Evolutionary conservation across 1,140 invertebrate species (phyloP), one percentile per base, ranked within the genome.

Genomic region (Eueides isabella): DNA sequence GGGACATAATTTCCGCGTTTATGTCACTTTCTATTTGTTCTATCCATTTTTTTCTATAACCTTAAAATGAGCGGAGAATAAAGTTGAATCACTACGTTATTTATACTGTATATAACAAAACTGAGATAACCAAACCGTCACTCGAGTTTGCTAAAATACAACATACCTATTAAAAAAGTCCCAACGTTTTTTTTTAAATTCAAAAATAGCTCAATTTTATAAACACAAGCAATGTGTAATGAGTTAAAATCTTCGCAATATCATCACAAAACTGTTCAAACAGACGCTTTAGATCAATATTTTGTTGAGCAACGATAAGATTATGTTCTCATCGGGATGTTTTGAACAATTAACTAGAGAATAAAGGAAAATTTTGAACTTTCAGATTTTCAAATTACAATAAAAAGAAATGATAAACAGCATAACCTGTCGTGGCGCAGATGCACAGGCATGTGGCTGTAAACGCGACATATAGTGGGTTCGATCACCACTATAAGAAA

Each of bases 241-340:
- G 19, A 26, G 48, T 11, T 44, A 44, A 44, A 55, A 55, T 55
- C 44, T 55, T 55, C 4, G 19, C 48, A 55, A 55, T 55, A 55
- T 55, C 48, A 55, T 26, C 48, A 11, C 23, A 31, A 30, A 74
- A n/a, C 65, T 78, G 71, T 77, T 67, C 76, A 80, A 80, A 84
- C 79, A 84, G 61, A 68, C 23, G 63, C 67, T 76, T 71, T 67
- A 67, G 75, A 23, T 80, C 75, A 81, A 84, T 84, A 84, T 82
- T 80, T 79, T 82, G 55, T 76, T 74, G 26, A 55, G 6, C 14
- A 26, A 23, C 30, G 67, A 71, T 70, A 70, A 74, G 69, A 69
- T 67, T 67, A 72, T 68, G 35, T 26, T 77, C 73, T 73, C 35
- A 38, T 23, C 35, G 64, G 12, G 64, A 66, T 28, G 26, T 66